Conservation (phyloP, 2,888 invertebrate genomes). For the Drosophila paramelanica region DNA sequence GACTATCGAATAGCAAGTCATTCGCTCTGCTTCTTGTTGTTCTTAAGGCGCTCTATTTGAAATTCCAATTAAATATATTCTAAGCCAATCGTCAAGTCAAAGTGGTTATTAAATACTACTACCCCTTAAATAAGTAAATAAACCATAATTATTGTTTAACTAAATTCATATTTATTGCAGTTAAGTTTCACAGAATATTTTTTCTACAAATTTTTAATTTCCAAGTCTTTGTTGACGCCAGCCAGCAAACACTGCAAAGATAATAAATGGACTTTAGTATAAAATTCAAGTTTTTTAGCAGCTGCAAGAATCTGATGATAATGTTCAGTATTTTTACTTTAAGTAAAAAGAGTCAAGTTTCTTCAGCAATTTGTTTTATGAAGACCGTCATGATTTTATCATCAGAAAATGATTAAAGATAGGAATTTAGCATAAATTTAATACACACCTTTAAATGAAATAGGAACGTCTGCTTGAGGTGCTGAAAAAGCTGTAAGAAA, state of each 20-base stretch:
- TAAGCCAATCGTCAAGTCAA: no score
- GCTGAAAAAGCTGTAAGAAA: slow-evolving; percentile 45
- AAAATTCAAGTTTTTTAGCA: fast-evolving
- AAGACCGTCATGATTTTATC: slow-evolving; percentile 92
- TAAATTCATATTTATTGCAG: slow-evolving; percentile 1
- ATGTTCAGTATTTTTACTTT: slow-evolving; percentile 64
- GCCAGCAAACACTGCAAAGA: slow-evolving; percentile 22
- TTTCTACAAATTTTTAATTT: no score
- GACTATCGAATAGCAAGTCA: slow-evolving; percentile 52
- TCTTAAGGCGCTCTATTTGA: slow-evolving; percentile 19
- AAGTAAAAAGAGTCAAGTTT: slow-evolving; percentile 79
- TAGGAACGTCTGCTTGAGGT: background rate
- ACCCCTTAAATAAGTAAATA: background rate
- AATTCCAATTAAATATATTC: background rate
- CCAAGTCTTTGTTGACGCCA: background rate
- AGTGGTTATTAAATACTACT: no score
- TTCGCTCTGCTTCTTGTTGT: slow-evolving; percentile 20
- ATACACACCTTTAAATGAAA: slow-evolving; percentile 58
- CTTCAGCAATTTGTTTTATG: slow-evolving; percentile 88
- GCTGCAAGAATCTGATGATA: slow-evolving; percentile 14
- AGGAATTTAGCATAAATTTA: background rate
- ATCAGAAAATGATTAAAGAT: slow-evolving; percentile 85
- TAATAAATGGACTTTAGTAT: slow-evolving; percentile 21
- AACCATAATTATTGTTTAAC: background rate
- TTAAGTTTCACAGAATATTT: background rate